These are phyloP conservation scores for Rachycentron canadum DNA, from an alignment of 2,797 vertebrate species.

Conservation along the genomic window DNA sequence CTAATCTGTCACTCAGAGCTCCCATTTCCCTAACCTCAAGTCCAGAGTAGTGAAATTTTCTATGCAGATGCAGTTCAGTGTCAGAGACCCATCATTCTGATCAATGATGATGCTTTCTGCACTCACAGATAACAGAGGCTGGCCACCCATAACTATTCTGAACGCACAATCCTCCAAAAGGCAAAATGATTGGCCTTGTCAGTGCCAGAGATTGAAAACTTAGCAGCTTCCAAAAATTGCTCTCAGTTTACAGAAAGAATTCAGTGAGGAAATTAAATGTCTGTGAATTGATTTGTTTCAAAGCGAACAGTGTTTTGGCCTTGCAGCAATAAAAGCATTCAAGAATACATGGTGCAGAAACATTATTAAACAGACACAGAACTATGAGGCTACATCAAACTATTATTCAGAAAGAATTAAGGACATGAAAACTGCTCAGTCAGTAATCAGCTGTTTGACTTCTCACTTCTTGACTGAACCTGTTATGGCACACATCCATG, in stretches of 20 bases:
- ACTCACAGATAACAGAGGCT: conserved; percentile 39
- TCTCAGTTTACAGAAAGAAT: conserved; percentile 23
- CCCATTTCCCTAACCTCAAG: conserved; percentile 17
- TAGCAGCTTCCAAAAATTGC: conserved; percentile 36
- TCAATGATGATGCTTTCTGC: conserved; percentile 60
- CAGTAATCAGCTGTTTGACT: conserved; percentile 24
- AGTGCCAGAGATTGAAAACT: conserved; percentile 63
- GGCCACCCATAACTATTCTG: conserved; percentile 61
- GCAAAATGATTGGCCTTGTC: conserved; percentile 60
- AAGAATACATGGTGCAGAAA: neutral
- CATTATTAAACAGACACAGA: conserved; percentile 8
- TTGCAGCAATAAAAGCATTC: conserved; percentile 15
- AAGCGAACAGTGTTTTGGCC: conserved; percentile 25
- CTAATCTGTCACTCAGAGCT: conserved; percentile 45
- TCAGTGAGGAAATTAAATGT: conserved; percentile 69
- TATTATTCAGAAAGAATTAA: conserved; percentile 14
- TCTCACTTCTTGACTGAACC: neutral
- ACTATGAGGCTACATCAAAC: conserved; percentile 4
- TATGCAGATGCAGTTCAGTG: conserved; percentile 42
- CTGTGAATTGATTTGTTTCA: conserved; percentile 45
- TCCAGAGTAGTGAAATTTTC: conserved; percentile 27
- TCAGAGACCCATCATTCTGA: conserved; percentile 40
- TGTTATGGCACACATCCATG: neutral
- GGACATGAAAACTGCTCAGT: conserved; percentile 27
- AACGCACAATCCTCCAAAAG: conserved; percentile 57